These are phyloP conservation scores for Caenorhabditis macrosperma DNA, from an alignment of 2,888 invertebrate species.

Conservation along the genomic window DNA sequence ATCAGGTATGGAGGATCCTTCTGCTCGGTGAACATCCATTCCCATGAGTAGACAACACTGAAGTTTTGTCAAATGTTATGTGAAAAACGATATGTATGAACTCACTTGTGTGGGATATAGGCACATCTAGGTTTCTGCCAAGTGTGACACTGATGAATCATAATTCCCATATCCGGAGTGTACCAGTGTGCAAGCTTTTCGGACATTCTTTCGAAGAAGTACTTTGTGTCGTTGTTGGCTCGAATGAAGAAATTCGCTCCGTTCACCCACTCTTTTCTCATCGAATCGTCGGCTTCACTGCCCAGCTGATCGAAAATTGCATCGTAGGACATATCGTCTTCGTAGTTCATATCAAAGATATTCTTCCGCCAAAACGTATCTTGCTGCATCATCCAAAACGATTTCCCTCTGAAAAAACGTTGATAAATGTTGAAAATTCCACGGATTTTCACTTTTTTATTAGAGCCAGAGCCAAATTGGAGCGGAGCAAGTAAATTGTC, in stretches of 20 bases:
- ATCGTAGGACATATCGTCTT: constrained; percentile 75
- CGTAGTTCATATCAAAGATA: constrained; percentile 77
- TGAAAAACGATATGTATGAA: neutral
- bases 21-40: constrained; percentile 80
- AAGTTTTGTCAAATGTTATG: constrained; percentile 25
- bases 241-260: constrained; percentile 80
- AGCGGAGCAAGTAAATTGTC: constrained; percentile 77
- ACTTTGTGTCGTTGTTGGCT: constrained; percentile 76
- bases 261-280: constrained; percentile 79
- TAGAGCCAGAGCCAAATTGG: constrained; percentile 76
- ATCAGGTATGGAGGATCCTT: constrained; percentile 77
- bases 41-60: constrained; percentile 79
- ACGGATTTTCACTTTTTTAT: constrained; percentile 64
- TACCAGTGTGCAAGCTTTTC: constrained; percentile 77
- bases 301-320: constrained; percentile 79
- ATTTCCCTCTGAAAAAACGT: constrained; percentile 69
- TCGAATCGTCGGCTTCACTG: constrained; percentile 69
- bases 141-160: constrained; percentile 80
- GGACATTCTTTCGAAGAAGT: constrained; percentile 78
- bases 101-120: constrained; percentile 79
- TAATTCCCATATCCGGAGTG: constrained; percentile 80
- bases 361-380: constrained; percentile 72
- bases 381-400: constrained; percentile 80
- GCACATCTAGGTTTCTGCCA: constrained; percentile 75
- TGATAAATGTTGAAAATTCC: neutral